Percentiles rank a stretch among this genome's conserved stretches.
phyloP scores from a whole-genome alignment of 2,888 invertebrate genomes.

The Coelinius sp. region DNA sequence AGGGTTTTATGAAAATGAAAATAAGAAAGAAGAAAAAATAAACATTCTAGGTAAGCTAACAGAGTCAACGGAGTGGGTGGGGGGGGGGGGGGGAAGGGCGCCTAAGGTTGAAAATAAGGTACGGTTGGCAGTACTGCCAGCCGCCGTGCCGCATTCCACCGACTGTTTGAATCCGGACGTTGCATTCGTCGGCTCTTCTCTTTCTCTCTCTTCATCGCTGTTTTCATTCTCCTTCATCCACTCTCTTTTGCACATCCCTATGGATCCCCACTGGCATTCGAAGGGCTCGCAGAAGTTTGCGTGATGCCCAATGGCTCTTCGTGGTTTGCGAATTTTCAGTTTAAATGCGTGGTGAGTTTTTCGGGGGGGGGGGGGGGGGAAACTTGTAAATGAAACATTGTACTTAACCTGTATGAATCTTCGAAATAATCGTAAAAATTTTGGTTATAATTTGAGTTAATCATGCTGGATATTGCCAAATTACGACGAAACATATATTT shows the following conservation, averaged over 20 bases:
- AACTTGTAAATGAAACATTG: too few relatives aligned
- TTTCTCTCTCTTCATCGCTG: slow-evolving; percentile 20
- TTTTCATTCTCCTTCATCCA: neutral
- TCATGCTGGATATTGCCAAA: neutral
- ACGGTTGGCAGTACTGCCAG: slow-evolving; percentile 38
- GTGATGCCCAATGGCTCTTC: slow-evolving; percentile 36
- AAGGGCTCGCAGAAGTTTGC: slow-evolving; percentile 29
- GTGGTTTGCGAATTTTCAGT: slow-evolving; percentile 37
- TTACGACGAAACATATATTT: neutral
- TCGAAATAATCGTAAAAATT: neutral
- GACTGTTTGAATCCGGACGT: slow-evolving; percentile 43
- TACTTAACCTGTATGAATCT: too few relatives aligned
- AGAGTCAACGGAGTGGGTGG: neutral
- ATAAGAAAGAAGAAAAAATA: neutral
- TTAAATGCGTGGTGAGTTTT: slow-evolving; percentile 23
- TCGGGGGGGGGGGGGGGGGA: too few relatives aligned
- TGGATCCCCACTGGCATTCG: slow-evolving; percentile 24
- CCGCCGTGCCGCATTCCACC: slow-evolving; percentile 46
- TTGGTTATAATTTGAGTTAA: neutral
- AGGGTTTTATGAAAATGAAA: slow-evolving; percentile 27
- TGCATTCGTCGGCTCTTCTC: slow-evolving; percentile 26
- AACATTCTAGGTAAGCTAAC: neutral
- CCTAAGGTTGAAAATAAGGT: slow-evolving; percentile 39
- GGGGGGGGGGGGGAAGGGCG: slow-evolving; percentile 30
- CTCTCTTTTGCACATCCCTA: neutral